Conservation (phyloP, 1,140 invertebrate genomes). For the Penaeus vannamei region DNA sequence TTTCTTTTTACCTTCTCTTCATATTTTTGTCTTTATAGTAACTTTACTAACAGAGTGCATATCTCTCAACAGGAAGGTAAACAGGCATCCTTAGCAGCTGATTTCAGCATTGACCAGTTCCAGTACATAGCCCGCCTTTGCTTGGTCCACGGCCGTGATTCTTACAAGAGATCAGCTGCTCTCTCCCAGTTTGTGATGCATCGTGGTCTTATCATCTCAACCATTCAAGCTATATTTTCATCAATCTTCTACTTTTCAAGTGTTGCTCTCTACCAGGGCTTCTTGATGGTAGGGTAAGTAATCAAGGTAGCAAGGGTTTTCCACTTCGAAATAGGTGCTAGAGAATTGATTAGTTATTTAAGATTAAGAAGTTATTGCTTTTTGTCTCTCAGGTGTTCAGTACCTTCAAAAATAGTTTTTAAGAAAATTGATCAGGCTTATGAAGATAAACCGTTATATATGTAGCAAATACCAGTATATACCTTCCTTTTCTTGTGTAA, state of each 20-base stretch:
- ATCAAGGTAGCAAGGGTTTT: background rate
- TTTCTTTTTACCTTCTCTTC: too few species aligned
- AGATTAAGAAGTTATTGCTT: background rate
- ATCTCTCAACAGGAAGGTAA: conserved; percentile 80
- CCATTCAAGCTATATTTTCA: conserved; percentile 99
- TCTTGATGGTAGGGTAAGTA: conserved; percentile 95
- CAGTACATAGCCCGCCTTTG: conserved; percentile 85
- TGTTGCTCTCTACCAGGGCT: conserved; percentile 97
- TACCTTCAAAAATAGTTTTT: too few species aligned
- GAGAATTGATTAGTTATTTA: background rate
- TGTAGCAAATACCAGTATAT: background rate
- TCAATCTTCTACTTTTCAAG: conserved; percentile 99
- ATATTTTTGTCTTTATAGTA: too few species aligned
- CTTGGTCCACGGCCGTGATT: conserved; percentile 94
- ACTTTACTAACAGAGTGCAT: too few species aligned
- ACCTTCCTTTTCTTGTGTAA: too few species aligned
- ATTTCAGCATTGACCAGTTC: conserved; percentile 97
- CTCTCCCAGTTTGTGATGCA: conserved; percentile 99
- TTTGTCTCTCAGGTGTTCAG: too few species aligned
- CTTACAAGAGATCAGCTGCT: conserved; percentile 96
- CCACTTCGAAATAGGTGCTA: background rate
- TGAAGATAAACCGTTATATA: background rate
- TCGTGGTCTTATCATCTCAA: conserved; percentile 97
- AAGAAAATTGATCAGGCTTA: background rate
- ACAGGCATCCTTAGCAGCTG: conserved; percentile 98